A percentile compares a stretch with the other conserved stretches of the same genome.
phyloP scores from a whole-genome alignment of 1,140 invertebrate genomes.

The Conus betulinus region DNA sequence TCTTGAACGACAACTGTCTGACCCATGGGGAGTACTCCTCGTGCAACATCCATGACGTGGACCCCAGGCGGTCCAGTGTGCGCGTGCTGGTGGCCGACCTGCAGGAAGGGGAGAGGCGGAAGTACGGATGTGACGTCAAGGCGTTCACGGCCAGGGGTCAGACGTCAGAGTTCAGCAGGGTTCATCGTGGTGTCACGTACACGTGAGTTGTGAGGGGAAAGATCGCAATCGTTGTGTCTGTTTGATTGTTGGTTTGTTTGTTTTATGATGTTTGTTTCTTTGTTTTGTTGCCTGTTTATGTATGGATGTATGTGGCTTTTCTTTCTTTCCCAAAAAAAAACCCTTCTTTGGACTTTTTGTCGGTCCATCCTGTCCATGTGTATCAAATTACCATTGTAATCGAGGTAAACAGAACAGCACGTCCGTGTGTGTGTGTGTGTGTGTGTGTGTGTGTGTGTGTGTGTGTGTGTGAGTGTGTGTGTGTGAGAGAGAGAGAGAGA shows the following conservation, averaged over 20 bases:
- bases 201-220: constrained; percentile 15
- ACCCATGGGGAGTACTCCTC: constrained; percentile 27
- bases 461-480: no score
- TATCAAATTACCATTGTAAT: no score
- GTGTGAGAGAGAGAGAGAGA: no score
- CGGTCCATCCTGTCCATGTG: no score
- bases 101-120: constrained; percentile 21
- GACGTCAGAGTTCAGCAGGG: neutral
- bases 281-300: no score
- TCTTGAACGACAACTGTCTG: constrained; percentile 8
- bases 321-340: no score
- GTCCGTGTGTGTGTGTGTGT: no score
- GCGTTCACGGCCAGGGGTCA: neutral
- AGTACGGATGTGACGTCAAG: constrained; percentile 27
- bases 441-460: no score
- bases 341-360: no score
- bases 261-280: no score
- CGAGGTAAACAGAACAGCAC: no score
- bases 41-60: neutral
- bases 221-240: neutral
- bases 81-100: constrained; percentile 26
- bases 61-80: neutral
- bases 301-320: no score
- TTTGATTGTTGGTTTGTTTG: neutral
- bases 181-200: neutral